A percentile compares a stretch with the other conserved stretches of the same genome.
These are phyloP conservation scores for Rhabditoides inermis DNA, from an alignment of 2,888 invertebrate genomes.

Conservation along the genomic window DNA sequence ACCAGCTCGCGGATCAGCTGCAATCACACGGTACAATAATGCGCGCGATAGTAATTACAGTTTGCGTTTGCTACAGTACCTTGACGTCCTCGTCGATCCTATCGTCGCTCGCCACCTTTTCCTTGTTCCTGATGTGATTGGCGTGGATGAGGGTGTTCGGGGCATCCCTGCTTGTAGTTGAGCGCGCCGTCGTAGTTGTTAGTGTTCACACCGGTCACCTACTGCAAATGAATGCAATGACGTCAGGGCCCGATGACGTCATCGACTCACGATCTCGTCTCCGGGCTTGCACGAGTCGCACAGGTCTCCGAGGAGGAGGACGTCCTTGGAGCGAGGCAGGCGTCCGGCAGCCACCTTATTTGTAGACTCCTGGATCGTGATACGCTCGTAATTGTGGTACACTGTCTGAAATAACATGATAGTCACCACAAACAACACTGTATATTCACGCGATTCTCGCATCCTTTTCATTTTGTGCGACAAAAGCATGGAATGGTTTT, in stretches of 20 bases:
- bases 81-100: constrained; percentile 92
- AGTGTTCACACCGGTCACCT: constrained; percentile 76
- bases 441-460: no score
- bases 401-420: constrained; percentile 67
- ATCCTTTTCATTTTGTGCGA: no score
- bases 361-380: constrained; percentile 94
- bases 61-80: no score
- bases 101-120: constrained; percentile 62
- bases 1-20: constrained; percentile 45
- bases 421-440: no score
- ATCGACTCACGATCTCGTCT: constrained; percentile 72
- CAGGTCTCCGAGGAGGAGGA: constrained; percentile 81
- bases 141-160: constrained; percentile 93
- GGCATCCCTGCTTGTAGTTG: constrained; percentile 84
- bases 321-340: constrained; percentile 92
- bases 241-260: not conserved
- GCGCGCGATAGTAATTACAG: no score
- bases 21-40: no score
- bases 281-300: constrained; percentile 96
- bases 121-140: constrained; percentile 81
- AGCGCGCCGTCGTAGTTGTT: constrained; percentile 95
- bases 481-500: no score
- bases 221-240: constrained; percentile 48
- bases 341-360: constrained; percentile 93
- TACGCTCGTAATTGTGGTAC: constrained; percentile 93